Base-by-base conservation (phyloP, 2,888 invertebrate species). In the Drosophila hamatofila region DNA sequence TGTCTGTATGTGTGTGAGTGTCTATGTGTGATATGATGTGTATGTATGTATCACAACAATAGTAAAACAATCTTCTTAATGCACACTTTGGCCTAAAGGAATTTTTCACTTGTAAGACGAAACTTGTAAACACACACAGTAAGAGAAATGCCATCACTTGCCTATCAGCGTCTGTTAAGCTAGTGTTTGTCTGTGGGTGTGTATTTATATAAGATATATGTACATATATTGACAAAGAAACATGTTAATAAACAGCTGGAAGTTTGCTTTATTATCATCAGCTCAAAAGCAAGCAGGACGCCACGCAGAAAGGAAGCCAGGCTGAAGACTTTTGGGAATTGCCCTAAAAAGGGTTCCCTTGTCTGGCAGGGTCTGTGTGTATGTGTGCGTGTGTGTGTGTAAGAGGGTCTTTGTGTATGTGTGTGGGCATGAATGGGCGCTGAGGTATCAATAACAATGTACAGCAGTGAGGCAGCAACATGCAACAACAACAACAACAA, bases 11-110 rank as follows among this genome's bases (percentile, higher is more conserved):
- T 69, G 51, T 62, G 59, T 58, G 68, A 67, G 44, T 65, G 51
- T 46, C 23, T 67, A 30, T 57, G 63, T 55, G 27, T 41, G 23
- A 37, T 39, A n/a, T 54, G 52, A n/a, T 54, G 23, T 74, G 44
- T 57, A 39, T 69, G 72, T 74, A 67, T 82, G 73, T 78, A 75
- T 83, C 80, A 83, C 84, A 84, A 88, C 84, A 88, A 88, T 87
- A 87, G 87, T 87, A 89, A 89, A 88, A 88, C 89, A 88, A 89
- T 88, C 89, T 89, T 76, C 88, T 86, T 87, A 89, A 88, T 88
- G 88, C 89, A 88, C 85, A 89, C 87, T 89, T 88, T 87, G 87
- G 89, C 89, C 88, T 89, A 80, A 83, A 89, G 88, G 89, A 87
- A 89, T 88, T 84, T 89, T 88, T 89, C 87, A 85, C 87, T 81